Conservation (phyloP, 2,113 vertebrate species). For the Leptodactylus fuscus region DNA sequence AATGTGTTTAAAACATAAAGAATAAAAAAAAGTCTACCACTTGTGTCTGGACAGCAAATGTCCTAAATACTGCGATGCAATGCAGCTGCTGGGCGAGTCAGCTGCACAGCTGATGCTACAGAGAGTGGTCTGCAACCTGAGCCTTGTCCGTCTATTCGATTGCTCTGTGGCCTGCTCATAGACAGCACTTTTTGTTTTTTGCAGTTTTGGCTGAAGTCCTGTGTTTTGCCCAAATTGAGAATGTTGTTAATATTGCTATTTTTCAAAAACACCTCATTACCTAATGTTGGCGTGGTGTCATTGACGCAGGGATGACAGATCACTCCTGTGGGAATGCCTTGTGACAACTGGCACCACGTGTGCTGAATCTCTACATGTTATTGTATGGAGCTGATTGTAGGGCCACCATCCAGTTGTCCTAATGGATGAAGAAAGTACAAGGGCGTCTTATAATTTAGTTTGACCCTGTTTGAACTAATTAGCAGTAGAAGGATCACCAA, state of each 20-base stretch:
- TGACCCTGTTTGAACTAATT: background rate
- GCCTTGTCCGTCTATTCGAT: background rate
- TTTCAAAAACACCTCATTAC: background rate
- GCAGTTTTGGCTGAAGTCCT: background rate
- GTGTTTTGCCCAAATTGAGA: background rate
- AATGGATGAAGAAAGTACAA: background rate
- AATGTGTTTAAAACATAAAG: background rate
- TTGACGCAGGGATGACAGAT: background rate
- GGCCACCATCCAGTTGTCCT: constrained; percentile 8
- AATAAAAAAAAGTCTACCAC: background rate
- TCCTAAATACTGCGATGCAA: background rate
- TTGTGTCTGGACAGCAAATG: constrained; percentile 5
- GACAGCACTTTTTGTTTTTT: background rate
- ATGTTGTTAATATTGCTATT: background rate
- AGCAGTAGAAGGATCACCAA: background rate
- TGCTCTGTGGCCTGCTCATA: background rate
- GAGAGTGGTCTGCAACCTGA: background rate
- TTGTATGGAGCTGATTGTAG: background rate
- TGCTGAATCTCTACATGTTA: background rate
- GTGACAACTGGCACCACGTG: constrained; percentile 21
- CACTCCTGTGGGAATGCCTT: background rate
- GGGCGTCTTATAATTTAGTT: background rate
- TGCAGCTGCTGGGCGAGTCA: constrained; percentile 13
- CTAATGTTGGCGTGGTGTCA: background rate
- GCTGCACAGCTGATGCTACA: constrained; percentile 26